Conservation (phyloP, 2,797 vertebrate genomes). For the Oreochromis mossambicus region DNA sequence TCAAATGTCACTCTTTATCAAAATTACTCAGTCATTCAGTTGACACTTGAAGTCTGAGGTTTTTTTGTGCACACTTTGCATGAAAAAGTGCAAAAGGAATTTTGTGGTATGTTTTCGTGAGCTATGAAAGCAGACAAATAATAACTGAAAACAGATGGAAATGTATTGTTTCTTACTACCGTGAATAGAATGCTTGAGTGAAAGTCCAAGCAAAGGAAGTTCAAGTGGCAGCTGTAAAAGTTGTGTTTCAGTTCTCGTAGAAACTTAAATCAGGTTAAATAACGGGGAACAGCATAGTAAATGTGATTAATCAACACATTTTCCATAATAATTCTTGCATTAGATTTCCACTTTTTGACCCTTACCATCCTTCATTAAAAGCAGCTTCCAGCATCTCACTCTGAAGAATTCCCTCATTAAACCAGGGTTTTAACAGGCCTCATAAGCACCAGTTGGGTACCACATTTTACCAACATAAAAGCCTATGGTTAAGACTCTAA, state of each 20-base stretch:
- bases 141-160: constrained; percentile 12
- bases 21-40: not conserved
- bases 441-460: constrained; percentile 40
- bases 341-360: not conserved
- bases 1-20: constrained; percentile 15
- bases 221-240: constrained; percentile 1
- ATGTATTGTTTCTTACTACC: constrained; percentile 9
- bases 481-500: constrained; percentile 17
- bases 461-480: constrained; percentile 41
- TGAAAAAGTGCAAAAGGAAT: not conserved
- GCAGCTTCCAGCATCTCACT: not conserved
- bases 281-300: not conserved
- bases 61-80: not conserved
- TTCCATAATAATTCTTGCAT: not conserved
- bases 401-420: constrained; percentile 14
- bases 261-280: not conserved
- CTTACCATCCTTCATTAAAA: not conserved
- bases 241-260: not conserved
- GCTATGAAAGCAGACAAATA: not conserved
- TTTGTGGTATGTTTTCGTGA: not conserved
- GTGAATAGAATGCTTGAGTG: not conserved
- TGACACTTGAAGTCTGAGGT: not conserved
- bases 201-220: not conserved
- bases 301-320: not conserved
- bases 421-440: constrained; percentile 32